A percentile compares a stretch with the other conserved stretches of the same genome.
Evolutionary conservation across 2,797 vertebrate genomes (phyloP).

Genomic region (Anableps anableps): DNA sequence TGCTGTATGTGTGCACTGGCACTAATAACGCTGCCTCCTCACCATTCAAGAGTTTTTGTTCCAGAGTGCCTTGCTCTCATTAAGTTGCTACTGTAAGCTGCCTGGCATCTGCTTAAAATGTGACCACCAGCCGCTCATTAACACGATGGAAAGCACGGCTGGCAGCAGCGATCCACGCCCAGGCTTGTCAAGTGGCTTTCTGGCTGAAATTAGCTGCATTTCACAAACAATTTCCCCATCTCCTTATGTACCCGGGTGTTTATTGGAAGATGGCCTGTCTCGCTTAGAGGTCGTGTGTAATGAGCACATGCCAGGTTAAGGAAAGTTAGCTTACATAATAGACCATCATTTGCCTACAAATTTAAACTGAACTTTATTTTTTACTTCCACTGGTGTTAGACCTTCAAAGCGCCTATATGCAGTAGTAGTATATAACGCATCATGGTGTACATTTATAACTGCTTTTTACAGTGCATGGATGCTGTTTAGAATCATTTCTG

Average conservation of each 20-base stretch:
- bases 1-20: conserved; percentile 29
- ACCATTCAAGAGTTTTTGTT: conserved; percentile 71
- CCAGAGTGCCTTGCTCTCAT: conserved; percentile 79
- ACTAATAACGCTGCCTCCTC: conserved; percentile 76
- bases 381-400: conserved; percentile 15
- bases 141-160: conserved; percentile 75
- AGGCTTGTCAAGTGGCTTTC: conserved; percentile 69
- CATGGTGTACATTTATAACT: conserved; percentile 28
- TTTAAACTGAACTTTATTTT: conserved; percentile 46
- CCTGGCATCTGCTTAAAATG: conserved; percentile 83
- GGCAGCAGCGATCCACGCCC: conserved; percentile 73
- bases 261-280: conserved; percentile 79
- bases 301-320: conserved; percentile 72
- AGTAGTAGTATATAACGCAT: conserved; percentile 8
- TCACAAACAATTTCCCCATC: conserved; percentile 83
- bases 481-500: conserved; percentile 35
- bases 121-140: conserved; percentile 81
- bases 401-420: conserved; percentile 29
- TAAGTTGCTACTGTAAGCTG: conserved; percentile 78
- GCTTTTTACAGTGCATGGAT: conserved; percentile 13
- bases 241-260: conserved; percentile 80
- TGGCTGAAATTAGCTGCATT: conserved; percentile 79
- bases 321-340: conserved; percentile 71
- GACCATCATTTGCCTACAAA: conserved; percentile 69
- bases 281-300: conserved; percentile 63